These are phyloP conservation scores for Botia almorhae DNA, from an alignment of 2,797 vertebrate species.

Conservation along the genomic window DNA sequence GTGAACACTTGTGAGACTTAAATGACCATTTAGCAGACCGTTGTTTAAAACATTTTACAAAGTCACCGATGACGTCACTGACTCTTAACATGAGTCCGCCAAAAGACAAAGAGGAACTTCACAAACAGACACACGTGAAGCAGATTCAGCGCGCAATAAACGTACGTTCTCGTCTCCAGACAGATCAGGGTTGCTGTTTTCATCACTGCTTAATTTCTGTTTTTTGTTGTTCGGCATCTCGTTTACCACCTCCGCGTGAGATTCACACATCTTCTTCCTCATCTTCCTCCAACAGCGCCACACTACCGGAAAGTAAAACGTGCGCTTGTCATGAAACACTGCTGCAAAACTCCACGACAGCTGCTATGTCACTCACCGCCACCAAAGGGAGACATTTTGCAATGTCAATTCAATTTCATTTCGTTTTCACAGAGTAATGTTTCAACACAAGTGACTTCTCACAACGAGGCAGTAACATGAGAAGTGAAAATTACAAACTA, in stretches of 20 bases:
- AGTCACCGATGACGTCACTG: neutral
- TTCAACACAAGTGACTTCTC: too few relatives aligned
- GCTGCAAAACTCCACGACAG: conserved; percentile 43
- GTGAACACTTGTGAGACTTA: neutral
- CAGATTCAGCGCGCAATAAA: neutral
- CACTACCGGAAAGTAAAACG: conserved; percentile 71
- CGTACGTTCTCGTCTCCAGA: conserved; percentile 96
- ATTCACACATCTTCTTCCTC: conserved; percentile 84
- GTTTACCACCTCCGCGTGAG: conserved; percentile 80
- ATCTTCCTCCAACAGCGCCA: conserved; percentile 69
- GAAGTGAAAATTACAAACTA: too few relatives aligned
- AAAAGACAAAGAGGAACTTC: neutral
- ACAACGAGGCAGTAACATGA: too few relatives aligned
- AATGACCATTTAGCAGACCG: too few relatives aligned
- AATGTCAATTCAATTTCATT: neutral
- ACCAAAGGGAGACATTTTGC: conserved; percentile 7
- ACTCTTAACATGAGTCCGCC: neutral
- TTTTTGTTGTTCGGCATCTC: conserved; percentile 95
- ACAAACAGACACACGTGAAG: neutral
- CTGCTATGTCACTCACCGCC: neutral
- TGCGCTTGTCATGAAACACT: conserved; percentile 15
- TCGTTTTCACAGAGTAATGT: neutral
- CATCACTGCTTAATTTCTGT: conserved; percentile 96
- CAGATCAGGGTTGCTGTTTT: conserved; percentile 96
- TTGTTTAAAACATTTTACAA: too few relatives aligned